Conservation (phyloP, 2,888 invertebrate genomes). For the Idaea aversata region DNA sequence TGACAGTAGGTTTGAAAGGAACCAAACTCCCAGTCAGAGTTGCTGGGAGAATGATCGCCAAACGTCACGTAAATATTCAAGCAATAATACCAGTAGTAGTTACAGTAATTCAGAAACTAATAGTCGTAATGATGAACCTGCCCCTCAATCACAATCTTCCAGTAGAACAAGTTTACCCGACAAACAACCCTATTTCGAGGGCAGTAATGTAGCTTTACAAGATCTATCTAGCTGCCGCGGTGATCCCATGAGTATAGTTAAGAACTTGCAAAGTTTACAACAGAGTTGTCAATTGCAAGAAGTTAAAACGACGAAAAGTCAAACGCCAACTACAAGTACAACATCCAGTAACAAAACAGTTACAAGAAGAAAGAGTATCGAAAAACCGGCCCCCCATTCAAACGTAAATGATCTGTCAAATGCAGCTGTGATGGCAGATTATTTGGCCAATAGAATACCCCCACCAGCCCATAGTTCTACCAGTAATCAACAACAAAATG, state of each 20-base stretch:
- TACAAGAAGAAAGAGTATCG: slow-evolving; percentile 82
- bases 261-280: slow-evolving; percentile 84
- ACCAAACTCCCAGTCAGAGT: slow-evolving; percentile 70
- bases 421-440: slow-evolving; percentile 78
- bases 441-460: slow-evolving; percentile 82
- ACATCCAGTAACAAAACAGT: slow-evolving; percentile 49
- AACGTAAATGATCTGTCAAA: slow-evolving; percentile 78
- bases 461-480: slow-evolving; percentile 87
- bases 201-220: slow-evolving; percentile 82
- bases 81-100: slow-evolving; percentile 60
- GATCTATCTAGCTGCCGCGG: slow-evolving; percentile 87
- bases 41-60: slow-evolving; percentile 82
- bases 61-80: slow-evolving; percentile 71
- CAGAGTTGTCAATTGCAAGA: slow-evolving; percentile 82
- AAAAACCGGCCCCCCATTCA: slow-evolving; percentile 65
- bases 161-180: slow-evolving; percentile 71
- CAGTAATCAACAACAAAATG: slow-evolving; percentile 81
- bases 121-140: slow-evolving; percentile 68
- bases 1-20: slow-evolving; percentile 79
- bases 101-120: slow-evolving; percentile 73
- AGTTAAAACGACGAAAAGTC: slow-evolving; percentile 72
- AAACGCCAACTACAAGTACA: slow-evolving; percentile 48
- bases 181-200: slow-evolving; percentile 84
- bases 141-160: slow-evolving; percentile 66
- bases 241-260: slow-evolving; percentile 88